These are phyloP conservation scores for Leptinotarsa lineolata DNA, from an alignment of 1,140 invertebrate species.

Conservation along the genomic window DNA sequence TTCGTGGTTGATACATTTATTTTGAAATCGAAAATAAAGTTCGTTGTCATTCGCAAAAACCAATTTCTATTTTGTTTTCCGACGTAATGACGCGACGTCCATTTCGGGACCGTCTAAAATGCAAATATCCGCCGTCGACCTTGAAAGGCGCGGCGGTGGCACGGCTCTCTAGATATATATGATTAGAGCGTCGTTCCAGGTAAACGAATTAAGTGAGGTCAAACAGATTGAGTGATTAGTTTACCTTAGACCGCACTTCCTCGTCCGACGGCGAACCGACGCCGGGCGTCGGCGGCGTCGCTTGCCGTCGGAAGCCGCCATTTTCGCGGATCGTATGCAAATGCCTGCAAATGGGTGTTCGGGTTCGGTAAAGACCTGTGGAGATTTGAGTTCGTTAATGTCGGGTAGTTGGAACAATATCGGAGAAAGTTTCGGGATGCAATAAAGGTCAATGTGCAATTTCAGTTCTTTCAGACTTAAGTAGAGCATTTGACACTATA, in stretches of 20 bases:
- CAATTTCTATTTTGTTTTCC: background rate
- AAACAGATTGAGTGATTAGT: slow-evolving; percentile 53
- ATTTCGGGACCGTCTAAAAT: background rate
- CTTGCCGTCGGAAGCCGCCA: slow-evolving; percentile 3
- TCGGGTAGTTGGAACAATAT: too few relatives aligned
- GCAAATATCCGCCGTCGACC: slow-evolving; percentile 28
- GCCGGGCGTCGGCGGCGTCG: slow-evolving; percentile 36
- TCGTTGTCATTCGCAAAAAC: too few relatives aligned
- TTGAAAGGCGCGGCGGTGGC: slow-evolving; percentile 20
- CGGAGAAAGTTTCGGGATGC: too few relatives aligned
- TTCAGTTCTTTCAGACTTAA: too few relatives aligned
- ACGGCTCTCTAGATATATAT: slow-evolving; percentile 25
- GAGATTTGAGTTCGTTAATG: slow-evolving; percentile 26
- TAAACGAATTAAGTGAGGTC: slow-evolving; percentile 53
- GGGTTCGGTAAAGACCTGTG: background rate
- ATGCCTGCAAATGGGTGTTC: background rate
- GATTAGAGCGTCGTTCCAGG: slow-evolving; percentile 44
- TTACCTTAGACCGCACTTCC: slow-evolving; percentile 52
- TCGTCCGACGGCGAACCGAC: slow-evolving; percentile 39
- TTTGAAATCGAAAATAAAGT: too few relatives aligned
- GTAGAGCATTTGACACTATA: too few relatives aligned
- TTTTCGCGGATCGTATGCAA: background rate
- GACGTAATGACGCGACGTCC: background rate
- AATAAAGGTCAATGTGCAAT: too few relatives aligned
- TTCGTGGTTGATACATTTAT: too few relatives aligned